Conservation (phyloP, 1,140 invertebrate species). For the Lamellibrachia luymesi region DNA sequence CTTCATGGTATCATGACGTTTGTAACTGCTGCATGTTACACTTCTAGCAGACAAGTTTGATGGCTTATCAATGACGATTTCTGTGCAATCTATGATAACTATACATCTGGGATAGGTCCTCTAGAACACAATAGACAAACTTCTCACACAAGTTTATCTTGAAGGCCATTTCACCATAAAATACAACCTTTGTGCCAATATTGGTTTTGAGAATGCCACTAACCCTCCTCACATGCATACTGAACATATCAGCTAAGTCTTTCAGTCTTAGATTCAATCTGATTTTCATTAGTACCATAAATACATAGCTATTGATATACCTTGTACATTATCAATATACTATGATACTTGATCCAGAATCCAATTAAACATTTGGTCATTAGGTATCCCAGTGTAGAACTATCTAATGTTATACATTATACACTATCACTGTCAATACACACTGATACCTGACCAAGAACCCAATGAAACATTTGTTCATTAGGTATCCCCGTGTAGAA, state of each 20-base stretch:
- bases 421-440: background rate
- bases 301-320: background rate
- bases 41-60: background rate
- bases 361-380: too few relatives aligned
- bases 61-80: background rate
- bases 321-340: too few relatives aligned
- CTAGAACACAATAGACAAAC: background rate
- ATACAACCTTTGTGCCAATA: background rate
- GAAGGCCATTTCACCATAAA: background rate
- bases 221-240: background rate
- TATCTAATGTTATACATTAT: background rate
- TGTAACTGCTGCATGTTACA: background rate
- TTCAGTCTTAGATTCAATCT: background rate
- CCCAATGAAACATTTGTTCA: background rate
- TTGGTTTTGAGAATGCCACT: background rate
- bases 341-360: too few relatives aligned
- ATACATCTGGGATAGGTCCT: background rate
- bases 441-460: background rate
- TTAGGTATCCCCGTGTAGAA: background rate
- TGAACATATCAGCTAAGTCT: background rate
- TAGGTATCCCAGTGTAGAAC: too few relatives aligned
- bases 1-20: background rate
- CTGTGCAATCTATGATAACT: background rate
- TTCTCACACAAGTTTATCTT: background rate
- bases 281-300: background rate